phyloP scores from a whole-genome alignment of 2,113 vertebrate genomes.

The Macroglossus sobrinus region DNA sequence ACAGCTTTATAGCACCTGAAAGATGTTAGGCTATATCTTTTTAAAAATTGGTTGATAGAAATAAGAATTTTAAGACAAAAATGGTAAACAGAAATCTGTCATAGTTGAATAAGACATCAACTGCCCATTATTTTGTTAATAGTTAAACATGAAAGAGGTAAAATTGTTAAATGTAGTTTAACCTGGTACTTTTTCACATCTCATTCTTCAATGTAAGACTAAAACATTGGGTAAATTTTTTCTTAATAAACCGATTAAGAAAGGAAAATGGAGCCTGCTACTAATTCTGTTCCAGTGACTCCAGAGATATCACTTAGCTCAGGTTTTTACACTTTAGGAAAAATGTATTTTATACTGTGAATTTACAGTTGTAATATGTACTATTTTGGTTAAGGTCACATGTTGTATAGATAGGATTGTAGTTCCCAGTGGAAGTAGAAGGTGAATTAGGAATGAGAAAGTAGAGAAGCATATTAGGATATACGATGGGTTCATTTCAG shows the following conservation, averaged over 20 bases:
- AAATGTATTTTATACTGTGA: slow-evolving; percentile 21
- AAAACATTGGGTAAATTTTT: background rate
- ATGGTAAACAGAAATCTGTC: background rate
- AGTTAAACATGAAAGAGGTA: background rate
- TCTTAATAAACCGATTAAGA: background rate
- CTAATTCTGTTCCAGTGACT: background rate
- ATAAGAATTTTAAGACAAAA: slow-evolving; percentile 46
- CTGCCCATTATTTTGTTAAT: background rate
- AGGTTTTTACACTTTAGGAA: background rate
- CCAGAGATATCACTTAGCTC: background rate
- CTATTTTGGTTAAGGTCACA: background rate
- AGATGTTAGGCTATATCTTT: slow-evolving; percentile 40
- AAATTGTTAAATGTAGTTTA: slow-evolving; percentile 31
- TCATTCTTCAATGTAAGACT: background rate
- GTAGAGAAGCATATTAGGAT: background rate
- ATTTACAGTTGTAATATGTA: background rate
- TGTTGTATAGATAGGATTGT: background rate
- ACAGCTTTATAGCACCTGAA: background rate
- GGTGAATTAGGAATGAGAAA: background rate
- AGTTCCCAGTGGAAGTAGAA: background rate
- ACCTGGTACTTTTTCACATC: background rate
- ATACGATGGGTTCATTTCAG: background rate
- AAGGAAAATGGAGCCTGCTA: background rate
- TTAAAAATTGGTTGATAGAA: background rate
- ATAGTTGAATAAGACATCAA: background rate